phyloP scores from a whole-genome alignment of 92 coral and sea anemone species.

The Pocillopora grandis region DNA sequence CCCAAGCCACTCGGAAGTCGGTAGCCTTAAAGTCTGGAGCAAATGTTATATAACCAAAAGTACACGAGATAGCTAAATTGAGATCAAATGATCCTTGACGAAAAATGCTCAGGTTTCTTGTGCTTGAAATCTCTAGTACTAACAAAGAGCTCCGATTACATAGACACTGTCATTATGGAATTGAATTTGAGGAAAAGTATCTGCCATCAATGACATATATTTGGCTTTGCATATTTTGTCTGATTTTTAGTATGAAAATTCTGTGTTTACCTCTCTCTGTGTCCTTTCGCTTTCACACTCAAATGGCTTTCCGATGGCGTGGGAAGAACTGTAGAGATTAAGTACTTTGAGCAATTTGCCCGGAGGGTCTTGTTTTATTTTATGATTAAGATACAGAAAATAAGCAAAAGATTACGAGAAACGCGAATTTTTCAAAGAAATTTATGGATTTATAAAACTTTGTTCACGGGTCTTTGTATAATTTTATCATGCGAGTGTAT shows the following conservation, averaged over 20 bases:
- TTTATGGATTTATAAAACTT: not conserved
- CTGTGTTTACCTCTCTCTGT: not conserved
- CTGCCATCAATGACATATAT: not conserved
- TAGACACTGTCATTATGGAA: not conserved
- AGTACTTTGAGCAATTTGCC: not conserved
- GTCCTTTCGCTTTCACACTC: constrained; percentile 1
- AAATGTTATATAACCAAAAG: not conserved
- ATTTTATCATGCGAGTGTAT: no score
- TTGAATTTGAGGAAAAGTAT: not conserved
- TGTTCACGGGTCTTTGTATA: no score
- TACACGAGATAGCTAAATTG: not conserved
- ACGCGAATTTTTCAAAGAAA: no score
- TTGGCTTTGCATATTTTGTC: constrained; percentile 3
- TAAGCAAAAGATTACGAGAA: no score
- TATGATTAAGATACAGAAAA: no score
- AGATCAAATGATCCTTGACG: not conserved
- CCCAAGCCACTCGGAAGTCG: constrained; percentile 27
- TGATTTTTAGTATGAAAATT: not conserved
- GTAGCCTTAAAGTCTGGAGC: constrained; percentile 27
- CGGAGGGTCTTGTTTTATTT: not conserved
- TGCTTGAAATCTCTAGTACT: not conserved
- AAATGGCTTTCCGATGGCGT: not conserved
- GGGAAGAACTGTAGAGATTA: not conserved
- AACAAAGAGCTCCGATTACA: not conserved
- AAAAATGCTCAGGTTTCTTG: not conserved